A percentile compares a stretch with the other conserved stretches of the same genome.
These are phyloP conservation scores for Thalassophryne amazonica DNA, from an alignment of 2,797 vertebrate species.

Conservation along the genomic window DNA sequence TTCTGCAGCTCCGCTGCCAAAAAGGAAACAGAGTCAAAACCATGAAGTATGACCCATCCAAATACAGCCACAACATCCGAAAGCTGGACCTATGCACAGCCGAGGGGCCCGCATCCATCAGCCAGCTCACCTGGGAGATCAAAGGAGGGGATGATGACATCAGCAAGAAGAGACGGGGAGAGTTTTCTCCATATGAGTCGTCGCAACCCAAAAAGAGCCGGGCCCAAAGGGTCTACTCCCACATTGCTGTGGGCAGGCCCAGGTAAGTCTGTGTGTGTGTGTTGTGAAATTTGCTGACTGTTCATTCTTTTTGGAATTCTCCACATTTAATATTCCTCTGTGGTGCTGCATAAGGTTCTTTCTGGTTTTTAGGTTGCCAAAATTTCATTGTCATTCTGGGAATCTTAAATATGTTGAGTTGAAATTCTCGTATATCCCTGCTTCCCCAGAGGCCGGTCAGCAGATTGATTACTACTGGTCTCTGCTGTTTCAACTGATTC, in stretches of 20 bases:
- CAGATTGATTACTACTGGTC: too few relatives aligned
- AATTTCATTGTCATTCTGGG: too few relatives aligned
- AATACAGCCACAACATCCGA: constrained; percentile 93
- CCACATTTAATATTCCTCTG: not conserved
- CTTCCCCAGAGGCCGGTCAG: too few relatives aligned
- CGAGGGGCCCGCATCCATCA: constrained; percentile 67
- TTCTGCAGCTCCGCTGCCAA: constrained; percentile 82
- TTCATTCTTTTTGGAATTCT: too few relatives aligned
- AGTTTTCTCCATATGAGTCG: constrained; percentile 69
- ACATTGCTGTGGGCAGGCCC: not conserved
- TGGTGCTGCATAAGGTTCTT: not conserved
- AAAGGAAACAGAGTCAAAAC: constrained; percentile 79
- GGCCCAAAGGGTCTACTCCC: not conserved
- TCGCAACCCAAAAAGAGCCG: constrained; percentile 62
- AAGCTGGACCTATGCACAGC: constrained; percentile 69
- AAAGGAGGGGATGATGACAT: constrained; percentile 78
- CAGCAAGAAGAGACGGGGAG: constrained; percentile 83
- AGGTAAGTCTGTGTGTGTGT: constrained; percentile 31
- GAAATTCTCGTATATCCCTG: too few relatives aligned
- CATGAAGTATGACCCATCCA: constrained; percentile 96
- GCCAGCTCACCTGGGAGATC: constrained; percentile 86
- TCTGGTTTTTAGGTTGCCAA: not conserved
- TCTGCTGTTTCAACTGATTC: too few relatives aligned
- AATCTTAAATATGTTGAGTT: too few relatives aligned
- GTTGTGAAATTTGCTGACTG: too few relatives aligned